Conservation (phyloP, 2,113 vertebrate species). For the Lamprotornis superbus region DNA sequence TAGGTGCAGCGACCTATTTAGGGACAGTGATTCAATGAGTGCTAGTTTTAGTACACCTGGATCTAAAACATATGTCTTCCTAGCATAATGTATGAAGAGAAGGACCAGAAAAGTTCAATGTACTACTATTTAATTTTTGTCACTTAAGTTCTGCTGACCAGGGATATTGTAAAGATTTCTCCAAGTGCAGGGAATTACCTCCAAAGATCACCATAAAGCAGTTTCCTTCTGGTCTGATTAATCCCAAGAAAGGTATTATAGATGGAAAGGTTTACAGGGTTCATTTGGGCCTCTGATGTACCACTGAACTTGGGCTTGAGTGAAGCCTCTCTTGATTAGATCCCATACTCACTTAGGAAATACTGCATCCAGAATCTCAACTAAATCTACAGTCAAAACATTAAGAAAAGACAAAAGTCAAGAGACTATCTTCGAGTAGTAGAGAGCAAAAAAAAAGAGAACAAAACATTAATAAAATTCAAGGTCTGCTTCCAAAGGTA, state of each 20-base stretch:
- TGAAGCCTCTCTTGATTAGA: background rate
- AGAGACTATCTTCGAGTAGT: background rate
- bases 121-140: background rate
- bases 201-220: background rate
- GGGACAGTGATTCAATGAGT: slow-evolving; percentile 6
- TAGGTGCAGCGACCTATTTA: slow-evolving; percentile 10
- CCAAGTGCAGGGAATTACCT: background rate
- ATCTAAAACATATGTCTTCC: background rate
- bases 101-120: background rate
- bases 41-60: slow-evolving; percentile 9
- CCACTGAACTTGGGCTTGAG: background rate
- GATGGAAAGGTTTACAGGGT: background rate
- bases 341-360: background rate
- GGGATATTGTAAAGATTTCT: background rate
- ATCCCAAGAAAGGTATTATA: background rate
- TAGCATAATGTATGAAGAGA: background rate
- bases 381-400: background rate
- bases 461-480: background rate
- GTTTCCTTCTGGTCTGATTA: background rate
- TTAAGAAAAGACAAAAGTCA: background rate
- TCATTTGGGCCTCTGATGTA: background rate
- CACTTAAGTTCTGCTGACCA: background rate
- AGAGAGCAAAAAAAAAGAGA: background rate
- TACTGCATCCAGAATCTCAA: background rate
- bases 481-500: background rate